phyloP scores from a whole-genome alignment of 2,797 vertebrate species.

The Pseudochirops cupreus region DNA sequence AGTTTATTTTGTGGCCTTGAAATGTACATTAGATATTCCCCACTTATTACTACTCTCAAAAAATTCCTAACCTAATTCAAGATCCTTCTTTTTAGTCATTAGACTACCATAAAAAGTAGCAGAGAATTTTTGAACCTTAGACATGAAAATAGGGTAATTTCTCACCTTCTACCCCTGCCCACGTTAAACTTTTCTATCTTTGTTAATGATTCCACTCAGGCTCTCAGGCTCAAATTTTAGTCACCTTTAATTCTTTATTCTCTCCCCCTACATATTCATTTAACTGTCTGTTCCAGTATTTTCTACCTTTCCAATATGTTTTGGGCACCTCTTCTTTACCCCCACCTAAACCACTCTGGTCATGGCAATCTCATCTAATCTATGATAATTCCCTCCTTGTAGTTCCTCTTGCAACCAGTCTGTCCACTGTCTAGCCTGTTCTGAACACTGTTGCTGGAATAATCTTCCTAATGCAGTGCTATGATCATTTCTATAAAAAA shows the following conservation, averaged over 20 bases:
- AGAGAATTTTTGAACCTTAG: not conserved
- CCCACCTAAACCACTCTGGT: not conserved
- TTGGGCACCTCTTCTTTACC: not conserved
- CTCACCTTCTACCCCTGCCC: not conserved
- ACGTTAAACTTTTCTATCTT: not conserved
- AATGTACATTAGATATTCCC: not conserved
- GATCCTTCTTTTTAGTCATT: not conserved
- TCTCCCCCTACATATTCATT: not conserved
- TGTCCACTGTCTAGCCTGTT: not conserved
- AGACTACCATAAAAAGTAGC: not conserved
- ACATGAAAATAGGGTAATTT: not conserved
- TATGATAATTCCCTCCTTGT: not conserved
- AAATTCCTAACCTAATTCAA: not conserved
- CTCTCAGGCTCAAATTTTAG: not conserved
- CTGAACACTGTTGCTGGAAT: not conserved
- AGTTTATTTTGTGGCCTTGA: not conserved
- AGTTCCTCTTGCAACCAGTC: not conserved
- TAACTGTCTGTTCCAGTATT: not conserved
- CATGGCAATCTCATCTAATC: not conserved
- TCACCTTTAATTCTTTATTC: not conserved
- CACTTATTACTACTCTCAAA: no score
- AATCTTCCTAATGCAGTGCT: not conserved
- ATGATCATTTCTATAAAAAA: not conserved
- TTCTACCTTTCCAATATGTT: not conserved
- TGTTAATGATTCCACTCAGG: not conserved